Conservation (phyloP, 2,113 vertebrate species). For the Coryphaenoides rupestris region DNA sequence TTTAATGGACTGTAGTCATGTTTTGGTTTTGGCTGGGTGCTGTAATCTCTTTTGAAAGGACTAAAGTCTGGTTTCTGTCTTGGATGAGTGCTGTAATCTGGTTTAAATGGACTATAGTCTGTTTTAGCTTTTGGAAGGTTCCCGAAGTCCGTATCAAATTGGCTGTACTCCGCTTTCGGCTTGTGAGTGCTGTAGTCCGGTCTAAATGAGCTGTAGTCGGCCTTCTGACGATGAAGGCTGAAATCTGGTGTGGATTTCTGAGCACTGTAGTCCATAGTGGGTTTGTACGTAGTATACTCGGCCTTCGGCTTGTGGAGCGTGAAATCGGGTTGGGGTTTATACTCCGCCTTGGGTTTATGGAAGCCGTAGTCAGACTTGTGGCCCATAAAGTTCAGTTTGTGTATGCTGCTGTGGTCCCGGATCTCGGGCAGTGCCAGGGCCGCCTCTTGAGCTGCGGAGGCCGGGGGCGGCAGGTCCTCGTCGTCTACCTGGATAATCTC, state of each 20-base stretch:
- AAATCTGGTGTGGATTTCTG: slow-evolving; percentile 68
- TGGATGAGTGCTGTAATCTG: slow-evolving; percentile 68
- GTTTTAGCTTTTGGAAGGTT: slow-evolving; percentile 65
- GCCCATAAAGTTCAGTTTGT: slow-evolving; percentile 80
- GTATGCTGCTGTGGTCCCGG: slow-evolving; percentile 87
- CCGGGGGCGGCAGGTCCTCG: slow-evolving; percentile 84
- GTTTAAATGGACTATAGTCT: slow-evolving; percentile 71
- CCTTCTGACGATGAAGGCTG: slow-evolving; percentile 65
- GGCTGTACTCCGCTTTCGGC: slow-evolving; percentile 63
- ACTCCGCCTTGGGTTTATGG: slow-evolving; percentile 68
- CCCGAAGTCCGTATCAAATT: slow-evolving; percentile 67
- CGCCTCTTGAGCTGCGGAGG: slow-evolving; percentile 79
- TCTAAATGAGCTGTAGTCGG: slow-evolving; percentile 67
- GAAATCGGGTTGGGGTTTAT: slow-evolving; percentile 68
- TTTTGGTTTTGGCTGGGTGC: slow-evolving; percentile 66
- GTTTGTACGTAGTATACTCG: slow-evolving; percentile 71
- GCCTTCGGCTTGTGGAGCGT: slow-evolving; percentile 69
- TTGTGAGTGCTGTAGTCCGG: slow-evolving; percentile 64
- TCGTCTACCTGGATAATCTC: slow-evolving; percentile 97
- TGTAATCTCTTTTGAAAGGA: slow-evolving; percentile 69
- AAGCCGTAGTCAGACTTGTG: slow-evolving; percentile 72
- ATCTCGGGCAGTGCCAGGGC: slow-evolving; percentile 83
- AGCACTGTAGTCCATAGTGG: slow-evolving; percentile 67
- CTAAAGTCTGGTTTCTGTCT: slow-evolving; percentile 68
- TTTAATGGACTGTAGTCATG: slow-evolving; percentile 71